These are phyloP conservation scores for Drosophila rubida DNA, from an alignment of 2,888 invertebrate genomes.

Conservation along the genomic window DNA sequence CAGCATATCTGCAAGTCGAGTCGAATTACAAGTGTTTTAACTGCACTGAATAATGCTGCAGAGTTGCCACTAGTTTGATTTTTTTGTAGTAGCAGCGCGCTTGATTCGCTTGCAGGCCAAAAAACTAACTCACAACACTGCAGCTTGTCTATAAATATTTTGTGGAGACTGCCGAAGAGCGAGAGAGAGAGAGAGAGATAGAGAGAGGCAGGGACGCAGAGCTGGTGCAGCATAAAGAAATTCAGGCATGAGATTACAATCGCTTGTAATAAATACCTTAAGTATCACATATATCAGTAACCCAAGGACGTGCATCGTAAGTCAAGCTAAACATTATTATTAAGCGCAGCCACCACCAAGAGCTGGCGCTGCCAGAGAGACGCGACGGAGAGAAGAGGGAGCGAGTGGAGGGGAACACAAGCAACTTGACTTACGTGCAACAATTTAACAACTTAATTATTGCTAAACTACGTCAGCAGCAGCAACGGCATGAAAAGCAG, in stretches of 20 bases:
- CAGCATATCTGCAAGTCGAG: conserved; percentile 25
- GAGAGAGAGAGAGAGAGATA: too few relatives aligned
- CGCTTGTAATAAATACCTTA: conserved; percentile 84
- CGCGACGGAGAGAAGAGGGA: conserved; percentile 3
- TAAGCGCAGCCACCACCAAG: conserved; percentile 57
- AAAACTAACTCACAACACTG: conserved; percentile 32
- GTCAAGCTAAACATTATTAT: conserved; percentile 79
- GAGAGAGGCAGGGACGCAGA: background rate
- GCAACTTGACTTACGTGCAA: conserved; percentile 80
- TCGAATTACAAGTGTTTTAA: background rate
- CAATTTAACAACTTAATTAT: conserved; percentile 84
- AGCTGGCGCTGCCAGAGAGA: background rate
- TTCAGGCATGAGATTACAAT: conserved; percentile 80
- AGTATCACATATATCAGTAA: conserved; percentile 83
- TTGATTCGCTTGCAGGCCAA: conserved; percentile 43
- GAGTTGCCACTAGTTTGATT: conserved; percentile 13
- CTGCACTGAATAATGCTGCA: background rate
- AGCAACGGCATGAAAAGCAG: conserved; percentile 49
- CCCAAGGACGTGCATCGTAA: conserved; percentile 81
- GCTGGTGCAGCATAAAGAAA: conserved; percentile 57
- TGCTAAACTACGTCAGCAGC: conserved; percentile 80
- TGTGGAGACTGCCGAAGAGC: conserved; percentile 5
- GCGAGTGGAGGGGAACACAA: conserved; percentile 8
- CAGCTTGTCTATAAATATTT: conserved; percentile 74
- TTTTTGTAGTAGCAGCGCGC: conserved; percentile 19